Evolutionary conservation across 2,888 invertebrate genomes (phyloP), one percentile per base, ranked within the genome.

Genomic region (Ectropis crepuscularia): DNA sequence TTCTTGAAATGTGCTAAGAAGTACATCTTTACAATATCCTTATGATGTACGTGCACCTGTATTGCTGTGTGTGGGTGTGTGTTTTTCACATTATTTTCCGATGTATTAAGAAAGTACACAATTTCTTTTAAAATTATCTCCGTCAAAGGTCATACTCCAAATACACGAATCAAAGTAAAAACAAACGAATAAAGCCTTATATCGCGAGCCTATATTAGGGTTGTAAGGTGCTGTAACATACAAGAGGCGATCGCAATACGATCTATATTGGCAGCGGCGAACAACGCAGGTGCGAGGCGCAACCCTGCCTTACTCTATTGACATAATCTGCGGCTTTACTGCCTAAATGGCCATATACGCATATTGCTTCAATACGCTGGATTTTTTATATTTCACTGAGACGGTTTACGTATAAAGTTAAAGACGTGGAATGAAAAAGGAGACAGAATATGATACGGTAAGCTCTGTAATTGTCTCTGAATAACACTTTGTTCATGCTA

Each of bases 281-380:
- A 51, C 60, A 47, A 53, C 48, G 48, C 69, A 70, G 68, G 70
- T 72, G 70, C 61, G 67, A 51, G 48, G 28, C 43, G 48, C 50
- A 51, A 39, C 53, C 63, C 53, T 57, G 61, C 53, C n/a, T 7
- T 58, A 51, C 51, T 38, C 58, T 59, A 62, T 67, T 67, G 66
- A 65, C 28, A 67, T 67, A 66, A 65, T 65, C 65, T 53, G 59
- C 54, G 51, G 61, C 67, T 69, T 69, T 72, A 70, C 70, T 57
- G 66, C 55, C 49, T 57, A 59, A 69, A 61, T 50, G 60, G 57
- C 53, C 60, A 54, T 63, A 61, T 61, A 66, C 63, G 62, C 57
- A 66, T 72, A 68, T 68, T 69, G 64, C 67, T 49, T 55, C 63
- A 60, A 60, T 49, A 45, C 51, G 38, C 49, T 65, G 50, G 50